Evolutionary conservation across 2,113 vertebrate genomes (phyloP), one percentile per base, ranked within the genome.

Genomic region (Gadus chalcogrammus): DNA sequence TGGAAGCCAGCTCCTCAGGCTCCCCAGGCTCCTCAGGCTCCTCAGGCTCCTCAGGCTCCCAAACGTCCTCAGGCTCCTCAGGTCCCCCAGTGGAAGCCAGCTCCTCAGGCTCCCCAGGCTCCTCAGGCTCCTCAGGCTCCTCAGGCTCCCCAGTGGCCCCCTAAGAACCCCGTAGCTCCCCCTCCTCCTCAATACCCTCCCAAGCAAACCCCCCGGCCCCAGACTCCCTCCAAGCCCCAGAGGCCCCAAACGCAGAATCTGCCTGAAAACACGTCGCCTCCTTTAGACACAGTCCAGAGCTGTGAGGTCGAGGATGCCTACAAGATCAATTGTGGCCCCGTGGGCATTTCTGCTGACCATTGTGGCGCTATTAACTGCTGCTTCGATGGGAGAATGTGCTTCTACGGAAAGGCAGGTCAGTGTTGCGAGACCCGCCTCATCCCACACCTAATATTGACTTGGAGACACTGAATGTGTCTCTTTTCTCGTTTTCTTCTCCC

Each of bases 391-490:
- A 35, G 3, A 5, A 72, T 13, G 28, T 88, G 87, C 74, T 87
- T 72, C 64, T 90, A 88, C 18, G 81, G 85, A 22, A 88, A 79
- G 81, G 22, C 15, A 65, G 86, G 87, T 87, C 63, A 74, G 74
- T 73, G 13, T 60, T 74, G 61, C 7, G 3, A 17, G 42, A 9
- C 42, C 8, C 42, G 0, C 42, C 42, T 12, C 8, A 48, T 48
- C 9, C 6, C 6, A 42, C 38, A 24, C 38, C 5, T 48, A 11
- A 1, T 48, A 48, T 13, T 48, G 11, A 48, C 42, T 48, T 48
- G 42, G 42, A 48, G 7, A 12, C 42, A 48, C 11, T 48, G 8
- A 48, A 13, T 13, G 11, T 48, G 42, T 2, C 8, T 12, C 42
- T 48, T 12, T 12, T 24, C 11, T 55, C 1, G 15, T 56, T 68